phyloP scores from a whole-genome alignment of 2,888 invertebrate genomes.

The Choristoneura rosaceana region DNA sequence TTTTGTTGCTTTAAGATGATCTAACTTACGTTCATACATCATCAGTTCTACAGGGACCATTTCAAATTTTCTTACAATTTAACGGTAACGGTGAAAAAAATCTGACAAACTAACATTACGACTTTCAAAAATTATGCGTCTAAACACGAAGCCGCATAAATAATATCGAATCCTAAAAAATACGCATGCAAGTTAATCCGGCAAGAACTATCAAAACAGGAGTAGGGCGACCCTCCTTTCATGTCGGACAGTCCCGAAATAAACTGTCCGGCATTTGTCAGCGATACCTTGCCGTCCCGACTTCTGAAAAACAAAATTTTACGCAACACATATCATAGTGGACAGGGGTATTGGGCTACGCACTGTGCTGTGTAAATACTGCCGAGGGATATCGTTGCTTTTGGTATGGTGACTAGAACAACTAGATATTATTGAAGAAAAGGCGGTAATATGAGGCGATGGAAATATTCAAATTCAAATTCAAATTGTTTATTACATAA shows the following conservation, averaged over 20 bases:
- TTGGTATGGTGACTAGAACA: too few species aligned
- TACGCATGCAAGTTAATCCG: conserved; percentile 35
- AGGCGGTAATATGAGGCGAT: too few species aligned
- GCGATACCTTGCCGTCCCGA: conserved; percentile 66
- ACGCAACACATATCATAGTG: conserved; percentile 83
- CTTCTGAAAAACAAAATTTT: conserved; percentile 83
- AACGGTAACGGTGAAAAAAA: too few species aligned
- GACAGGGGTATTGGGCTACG: conserved; percentile 62
- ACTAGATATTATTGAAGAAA: too few species aligned
- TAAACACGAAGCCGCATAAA: conserved; percentile 15
- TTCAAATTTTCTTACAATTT: too few species aligned
- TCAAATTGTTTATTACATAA: too few species aligned
- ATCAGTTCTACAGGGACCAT: too few species aligned
- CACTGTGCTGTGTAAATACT: conserved; percentile 52
- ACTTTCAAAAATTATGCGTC: too few species aligned
- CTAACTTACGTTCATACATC: too few species aligned
- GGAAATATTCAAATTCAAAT: too few species aligned
- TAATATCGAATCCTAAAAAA: conserved; percentile 27
- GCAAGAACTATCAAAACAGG: conserved; percentile 42
- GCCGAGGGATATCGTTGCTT: not conserved
- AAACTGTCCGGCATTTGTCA: conserved; percentile 79
- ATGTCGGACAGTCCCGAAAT: conserved; percentile 54
- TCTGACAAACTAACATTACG: too few species aligned
- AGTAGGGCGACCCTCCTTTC: conserved; percentile 43
- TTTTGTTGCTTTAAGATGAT: too few species aligned